Evolutionary conservation across 1,140 invertebrate species (phyloP).

Genomic region (Ephestia elutella): DNA sequence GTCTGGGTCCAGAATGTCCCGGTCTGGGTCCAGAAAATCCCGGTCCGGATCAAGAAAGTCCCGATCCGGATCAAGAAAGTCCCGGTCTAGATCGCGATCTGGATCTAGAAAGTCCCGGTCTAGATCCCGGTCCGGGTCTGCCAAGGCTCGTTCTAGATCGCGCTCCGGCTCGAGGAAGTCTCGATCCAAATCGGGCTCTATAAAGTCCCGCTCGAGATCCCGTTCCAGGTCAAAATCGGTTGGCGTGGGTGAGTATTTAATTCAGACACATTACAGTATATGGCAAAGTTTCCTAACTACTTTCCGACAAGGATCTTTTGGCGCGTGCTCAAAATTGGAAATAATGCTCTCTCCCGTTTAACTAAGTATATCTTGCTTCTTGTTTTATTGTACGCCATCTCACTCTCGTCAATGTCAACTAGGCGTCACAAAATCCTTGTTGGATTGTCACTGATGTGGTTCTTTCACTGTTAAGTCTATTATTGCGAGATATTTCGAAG

Average conservation of each 20-base stretch:
- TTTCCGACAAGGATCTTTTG: too few relatives aligned
- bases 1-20: background rate
- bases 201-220: slow-evolving; percentile 5
- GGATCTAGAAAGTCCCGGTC: slow-evolving; percentile 20
- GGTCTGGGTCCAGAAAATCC: background rate
- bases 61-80: slow-evolving; percentile 8
- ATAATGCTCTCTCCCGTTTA: too few relatives aligned
- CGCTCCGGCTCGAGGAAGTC: slow-evolving; percentile 21
- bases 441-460: too few relatives aligned
- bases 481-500: too few relatives aligned
- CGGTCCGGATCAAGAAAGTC: background rate
- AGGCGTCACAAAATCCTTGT: too few relatives aligned
- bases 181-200: too few relatives aligned
- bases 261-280: background rate
- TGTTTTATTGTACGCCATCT: too few relatives aligned
- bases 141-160: slow-evolving; percentile 8
- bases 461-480: too few relatives aligned
- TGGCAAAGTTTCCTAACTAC: background rate
- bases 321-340: too few relatives aligned
- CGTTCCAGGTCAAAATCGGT: slow-evolving; percentile 10
- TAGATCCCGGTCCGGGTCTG: too few relatives aligned
- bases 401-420: too few relatives aligned
- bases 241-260: background rate
- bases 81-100: slow-evolving; percentile 6
- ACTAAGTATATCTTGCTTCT: too few relatives aligned